Percentiles rank a stretch among this genome's conserved stretches.
Evolutionary conservation across 1,140 invertebrate genomes (phyloP).

Genomic region (Cecropterus lyciades): DNA sequence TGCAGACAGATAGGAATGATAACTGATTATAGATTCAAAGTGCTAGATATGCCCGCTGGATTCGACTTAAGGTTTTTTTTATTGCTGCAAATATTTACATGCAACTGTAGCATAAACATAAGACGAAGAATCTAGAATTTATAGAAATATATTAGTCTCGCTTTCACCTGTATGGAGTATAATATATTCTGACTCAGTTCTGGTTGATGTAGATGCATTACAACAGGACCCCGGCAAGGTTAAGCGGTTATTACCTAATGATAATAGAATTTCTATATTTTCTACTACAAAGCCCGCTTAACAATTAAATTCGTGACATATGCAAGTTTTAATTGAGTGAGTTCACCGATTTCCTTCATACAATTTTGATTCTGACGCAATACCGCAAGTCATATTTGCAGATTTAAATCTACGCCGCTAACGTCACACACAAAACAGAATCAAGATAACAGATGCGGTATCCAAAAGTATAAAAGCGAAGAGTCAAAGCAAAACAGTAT

Average conservation of each 20-base stretch:
- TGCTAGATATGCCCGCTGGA: background rate
- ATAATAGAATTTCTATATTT: no score
- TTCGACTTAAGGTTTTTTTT: background rate
- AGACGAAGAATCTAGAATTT: no score
- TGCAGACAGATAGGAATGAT: slow-evolving; percentile 4
- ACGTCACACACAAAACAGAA: background rate
- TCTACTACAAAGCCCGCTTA: no score
- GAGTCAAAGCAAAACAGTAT: background rate
- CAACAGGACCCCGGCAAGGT: no score
- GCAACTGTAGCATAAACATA: no score
- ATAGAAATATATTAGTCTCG: no score
- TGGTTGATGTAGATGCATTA: no score
- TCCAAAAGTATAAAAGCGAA: slow-evolving; percentile 4
- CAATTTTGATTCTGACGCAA: background rate
- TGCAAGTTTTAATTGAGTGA: background rate
- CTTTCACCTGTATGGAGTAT: no score
- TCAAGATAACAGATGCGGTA: slow-evolving; percentile 4
- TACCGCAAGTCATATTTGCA: background rate
- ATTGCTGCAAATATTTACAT: background rate
- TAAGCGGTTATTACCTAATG: no score
- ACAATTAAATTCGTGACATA: no score
- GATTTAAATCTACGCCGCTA: background rate
- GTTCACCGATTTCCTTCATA: no score
- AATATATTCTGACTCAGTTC: no score
- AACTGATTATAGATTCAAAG: background rate